Evolutionary conservation across 2,797 vertebrate species (phyloP).

Genomic region (Garrulus glandarius): DNA sequence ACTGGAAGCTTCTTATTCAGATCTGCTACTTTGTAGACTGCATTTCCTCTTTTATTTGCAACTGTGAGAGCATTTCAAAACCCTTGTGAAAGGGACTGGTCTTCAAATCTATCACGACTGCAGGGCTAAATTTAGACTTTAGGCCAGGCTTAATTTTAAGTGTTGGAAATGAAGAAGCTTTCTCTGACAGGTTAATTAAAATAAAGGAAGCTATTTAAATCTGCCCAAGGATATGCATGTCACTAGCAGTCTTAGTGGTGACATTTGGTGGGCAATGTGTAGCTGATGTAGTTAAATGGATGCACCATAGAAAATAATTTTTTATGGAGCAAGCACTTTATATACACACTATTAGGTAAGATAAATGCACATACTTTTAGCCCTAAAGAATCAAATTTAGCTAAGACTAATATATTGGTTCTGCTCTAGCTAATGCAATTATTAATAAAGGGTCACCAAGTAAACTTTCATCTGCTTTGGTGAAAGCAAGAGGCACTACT

Average conservation of each 20-base stretch:
- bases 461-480: background rate
- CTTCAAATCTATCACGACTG: background rate
- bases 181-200: conserved; percentile 51
- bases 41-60: background rate
- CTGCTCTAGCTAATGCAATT: background rate
- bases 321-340: background rate
- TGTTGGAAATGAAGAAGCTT: conserved; percentile 21
- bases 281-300: background rate
- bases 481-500: background rate
- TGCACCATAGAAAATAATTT: background rate
- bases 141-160: conserved; percentile 43
- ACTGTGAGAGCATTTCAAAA: background rate
- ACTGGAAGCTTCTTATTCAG: background rate
- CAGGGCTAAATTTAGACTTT: conserved; percentile 17
- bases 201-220: conserved; percentile 42
- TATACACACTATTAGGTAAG: background rate
- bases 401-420: background rate
- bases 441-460: background rate
- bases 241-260: background rate
- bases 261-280: background rate
- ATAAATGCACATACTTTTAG: background rate
- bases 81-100: background rate
- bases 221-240: background rate
- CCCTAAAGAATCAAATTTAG: background rate
- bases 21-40: background rate